Evolutionary conservation across 2,797 vertebrate genomes (phyloP).

Genomic region (Erethizon dorsatum): DNA sequence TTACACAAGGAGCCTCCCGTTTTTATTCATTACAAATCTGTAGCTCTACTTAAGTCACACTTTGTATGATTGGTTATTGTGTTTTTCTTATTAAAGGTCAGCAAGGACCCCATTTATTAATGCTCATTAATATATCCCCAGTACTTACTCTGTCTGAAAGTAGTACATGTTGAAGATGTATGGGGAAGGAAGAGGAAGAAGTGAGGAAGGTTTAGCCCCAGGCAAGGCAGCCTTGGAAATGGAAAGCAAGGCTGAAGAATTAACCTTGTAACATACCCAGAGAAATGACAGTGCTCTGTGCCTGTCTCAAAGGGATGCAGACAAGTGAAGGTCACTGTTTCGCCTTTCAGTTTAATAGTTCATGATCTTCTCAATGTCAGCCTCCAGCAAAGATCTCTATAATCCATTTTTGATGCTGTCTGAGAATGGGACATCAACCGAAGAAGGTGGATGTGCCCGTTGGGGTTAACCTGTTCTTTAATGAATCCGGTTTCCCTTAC

Average conservation of each 20-base stretch:
- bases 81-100: background rate
- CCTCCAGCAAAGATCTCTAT: background rate
- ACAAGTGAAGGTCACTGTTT: background rate
- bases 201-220: background rate
- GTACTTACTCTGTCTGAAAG: background rate
- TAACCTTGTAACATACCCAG: background rate
- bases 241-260: background rate
- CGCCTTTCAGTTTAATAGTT: constrained; percentile 17
- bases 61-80: background rate
- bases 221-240: background rate
- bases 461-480: background rate
- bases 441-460: background rate
- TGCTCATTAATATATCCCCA: background rate
- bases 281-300: background rate
- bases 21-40: background rate
- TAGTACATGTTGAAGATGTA: background rate
- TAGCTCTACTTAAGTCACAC: background rate
- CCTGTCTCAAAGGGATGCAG: background rate
- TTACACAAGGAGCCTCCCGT: background rate
- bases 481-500: background rate
- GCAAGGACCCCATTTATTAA: background rate
- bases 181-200: background rate
- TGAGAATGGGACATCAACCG: background rate
- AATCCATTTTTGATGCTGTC: background rate
- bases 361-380: background rate